phyloP scores from a whole-genome alignment of 1,140 invertebrate genomes.

The Chironomus tepperi region DNA sequence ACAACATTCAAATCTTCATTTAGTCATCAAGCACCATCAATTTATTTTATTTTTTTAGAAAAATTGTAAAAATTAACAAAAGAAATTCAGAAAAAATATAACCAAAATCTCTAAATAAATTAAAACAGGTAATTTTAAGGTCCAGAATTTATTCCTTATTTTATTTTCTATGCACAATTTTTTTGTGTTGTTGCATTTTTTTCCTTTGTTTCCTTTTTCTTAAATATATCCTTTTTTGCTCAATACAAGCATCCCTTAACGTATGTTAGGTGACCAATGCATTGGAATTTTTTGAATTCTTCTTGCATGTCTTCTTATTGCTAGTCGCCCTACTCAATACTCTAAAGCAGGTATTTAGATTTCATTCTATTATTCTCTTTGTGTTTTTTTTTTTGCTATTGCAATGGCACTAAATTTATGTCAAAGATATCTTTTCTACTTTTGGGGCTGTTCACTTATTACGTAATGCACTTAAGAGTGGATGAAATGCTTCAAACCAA shows the following conservation, averaged over 20 bases:
- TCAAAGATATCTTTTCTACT: not conserved
- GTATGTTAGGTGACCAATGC: not conserved
- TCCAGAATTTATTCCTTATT: not conserved
- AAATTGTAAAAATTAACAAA: not conserved
- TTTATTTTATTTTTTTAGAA: not conserved
- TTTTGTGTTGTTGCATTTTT: constrained; percentile 13
- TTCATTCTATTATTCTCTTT: not conserved
- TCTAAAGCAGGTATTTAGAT: not conserved
- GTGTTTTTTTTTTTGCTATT: not conserved
- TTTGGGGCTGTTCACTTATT: too few relatives aligned
- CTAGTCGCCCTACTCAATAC: not conserved
- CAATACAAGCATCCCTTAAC: constrained; percentile 3
- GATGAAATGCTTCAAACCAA: too few relatives aligned
- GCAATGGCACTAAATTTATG: constrained; percentile 16
- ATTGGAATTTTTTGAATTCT: not conserved
- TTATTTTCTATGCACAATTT: not conserved
- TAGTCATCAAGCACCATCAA: constrained; percentile 19
- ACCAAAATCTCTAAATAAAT: not conserved
- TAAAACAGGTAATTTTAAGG: constrained; percentile 19
- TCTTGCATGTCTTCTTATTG: not conserved
- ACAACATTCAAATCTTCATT: constrained; percentile 21
- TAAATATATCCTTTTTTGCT: constrained; percentile 11
- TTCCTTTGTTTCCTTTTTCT: constrained; percentile 16
- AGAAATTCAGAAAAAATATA: not conserved
- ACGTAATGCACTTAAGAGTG: too few relatives aligned